phyloP scores from a whole-genome alignment of 2,797 vertebrate species.

The Nyctibius grandis region DNA sequence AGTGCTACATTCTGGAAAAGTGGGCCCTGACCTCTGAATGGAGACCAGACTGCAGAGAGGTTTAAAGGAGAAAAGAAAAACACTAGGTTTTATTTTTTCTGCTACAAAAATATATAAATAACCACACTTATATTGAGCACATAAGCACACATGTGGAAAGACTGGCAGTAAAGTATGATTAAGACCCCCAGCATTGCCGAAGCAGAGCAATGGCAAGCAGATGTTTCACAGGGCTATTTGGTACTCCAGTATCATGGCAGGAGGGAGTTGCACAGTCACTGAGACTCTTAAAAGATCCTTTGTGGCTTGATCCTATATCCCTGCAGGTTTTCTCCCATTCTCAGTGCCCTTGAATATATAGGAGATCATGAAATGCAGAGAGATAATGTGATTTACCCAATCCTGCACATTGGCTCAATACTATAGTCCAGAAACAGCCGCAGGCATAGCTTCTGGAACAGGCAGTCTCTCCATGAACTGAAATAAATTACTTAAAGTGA shows the following conservation, averaged over 20 bases:
- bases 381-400: background rate
- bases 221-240: background rate
- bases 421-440: background rate
- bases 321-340: background rate
- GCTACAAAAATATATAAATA: background rate
- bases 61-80: background rate
- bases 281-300: background rate
- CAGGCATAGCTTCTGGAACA: background rate
- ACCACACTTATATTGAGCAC: background rate
- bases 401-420: background rate
- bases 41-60: background rate
- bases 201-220: constrained; percentile 3
- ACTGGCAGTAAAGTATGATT: background rate
- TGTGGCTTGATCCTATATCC: fast-evolving
- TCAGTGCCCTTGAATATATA: background rate
- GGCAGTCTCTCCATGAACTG: background rate
- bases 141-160: background rate
- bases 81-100: background rate
- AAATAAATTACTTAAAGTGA: background rate
- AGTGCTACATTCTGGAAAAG: background rate
- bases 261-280: background rate
- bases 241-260: background rate
- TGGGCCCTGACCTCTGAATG: background rate
- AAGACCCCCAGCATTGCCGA: background rate
- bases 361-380: background rate